Percentiles rank a stretch among this genome's conserved stretches.
phyloP scores from a whole-genome alignment of 1,140 invertebrate genomes.

The Trinorchestia longiramus region DNA sequence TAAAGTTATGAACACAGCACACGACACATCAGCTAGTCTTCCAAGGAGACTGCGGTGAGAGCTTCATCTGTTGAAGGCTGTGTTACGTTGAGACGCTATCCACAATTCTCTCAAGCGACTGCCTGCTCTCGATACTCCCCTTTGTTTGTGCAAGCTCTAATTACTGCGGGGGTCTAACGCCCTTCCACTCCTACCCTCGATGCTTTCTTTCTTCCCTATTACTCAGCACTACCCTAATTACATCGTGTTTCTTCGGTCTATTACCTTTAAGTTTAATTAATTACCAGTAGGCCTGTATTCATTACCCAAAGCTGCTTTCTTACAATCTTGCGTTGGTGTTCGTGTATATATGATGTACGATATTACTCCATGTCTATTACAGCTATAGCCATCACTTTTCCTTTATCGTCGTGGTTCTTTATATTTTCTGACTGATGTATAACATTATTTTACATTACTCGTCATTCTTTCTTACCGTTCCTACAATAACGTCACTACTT shows the following conservation, averaged over 20 bases:
- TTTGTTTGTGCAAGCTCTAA: conserved; percentile 33
- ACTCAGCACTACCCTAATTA: conserved; percentile 27
- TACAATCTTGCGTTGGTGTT: too few relatives aligned
- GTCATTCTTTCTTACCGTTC: too few relatives aligned
- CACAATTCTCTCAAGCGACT: background rate
- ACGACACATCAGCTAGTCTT: background rate
- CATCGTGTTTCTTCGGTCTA: background rate
- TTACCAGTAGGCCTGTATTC: background rate
- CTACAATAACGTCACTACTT: too few relatives aligned
- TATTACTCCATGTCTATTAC: too few relatives aligned
- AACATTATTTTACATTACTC: too few relatives aligned
- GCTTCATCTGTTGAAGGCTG: background rate
- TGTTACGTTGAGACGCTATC: background rate
- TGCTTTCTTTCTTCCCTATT: conserved; percentile 22
- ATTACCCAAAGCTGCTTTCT: background rate
- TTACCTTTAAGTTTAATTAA: background rate
- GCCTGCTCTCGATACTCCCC: conserved; percentile 39
- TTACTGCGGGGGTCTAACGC: background rate
- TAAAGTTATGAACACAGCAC: too few relatives aligned
- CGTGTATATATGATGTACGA: too few relatives aligned
- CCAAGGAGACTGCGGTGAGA: background rate
- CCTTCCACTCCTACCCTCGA: background rate
- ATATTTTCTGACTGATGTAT: too few relatives aligned
- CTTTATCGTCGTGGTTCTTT: background rate
- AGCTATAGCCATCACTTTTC: background rate